Evolutionary conservation across 2,113 vertebrate genomes (phyloP), one percentile per base, ranked within the genome.

Genomic region (Labeo rohita): DNA sequence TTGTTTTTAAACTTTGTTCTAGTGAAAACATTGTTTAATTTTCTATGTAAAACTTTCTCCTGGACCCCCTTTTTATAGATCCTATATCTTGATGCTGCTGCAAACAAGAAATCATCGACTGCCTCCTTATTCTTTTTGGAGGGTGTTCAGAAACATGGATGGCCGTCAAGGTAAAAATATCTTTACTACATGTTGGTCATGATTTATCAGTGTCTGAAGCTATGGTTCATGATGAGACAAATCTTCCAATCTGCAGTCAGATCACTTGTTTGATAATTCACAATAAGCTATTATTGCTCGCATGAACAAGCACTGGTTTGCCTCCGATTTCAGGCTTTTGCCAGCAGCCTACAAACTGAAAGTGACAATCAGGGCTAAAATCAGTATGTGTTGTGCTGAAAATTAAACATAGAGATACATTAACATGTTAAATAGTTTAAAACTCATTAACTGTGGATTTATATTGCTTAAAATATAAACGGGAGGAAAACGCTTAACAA

Each of bases 81-180:
- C 15, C 13, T 68, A 23, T 70, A 85, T 54, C 74, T 85, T 79
- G 75, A 85, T 85, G 61, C 84, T 36, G 75, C 84, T 52, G 61
- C 47, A 39, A 85, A 85, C 61, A 85, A 85, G 75, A 85, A 79
- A 68, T 23, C 84, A 16, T 78, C 84, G 10, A 85, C 75, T 9
- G 84, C 84, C 4, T 79, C 79, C 16, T 79, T 18, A 15, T 85
- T 79, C 28, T 70, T 85, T 54, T 52, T 78, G 84, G 84, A 85
- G 28, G 84, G 84, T 52, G 61, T 85, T 10, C 47, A 49, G 23
- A 79, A 47, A 54, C 65, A 85, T 56, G 84, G 84, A 21, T 85
- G 84, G 84, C 61, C 28, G 0, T 85, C 61, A 54, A 66, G 75
- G 84, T 85, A 79, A 8, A 49, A 50, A 68, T 52, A 75, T 61